These are phyloP conservation scores for Gobius niger DNA, from an alignment of 2,113 vertebrate genomes.

Conservation along the genomic window DNA sequence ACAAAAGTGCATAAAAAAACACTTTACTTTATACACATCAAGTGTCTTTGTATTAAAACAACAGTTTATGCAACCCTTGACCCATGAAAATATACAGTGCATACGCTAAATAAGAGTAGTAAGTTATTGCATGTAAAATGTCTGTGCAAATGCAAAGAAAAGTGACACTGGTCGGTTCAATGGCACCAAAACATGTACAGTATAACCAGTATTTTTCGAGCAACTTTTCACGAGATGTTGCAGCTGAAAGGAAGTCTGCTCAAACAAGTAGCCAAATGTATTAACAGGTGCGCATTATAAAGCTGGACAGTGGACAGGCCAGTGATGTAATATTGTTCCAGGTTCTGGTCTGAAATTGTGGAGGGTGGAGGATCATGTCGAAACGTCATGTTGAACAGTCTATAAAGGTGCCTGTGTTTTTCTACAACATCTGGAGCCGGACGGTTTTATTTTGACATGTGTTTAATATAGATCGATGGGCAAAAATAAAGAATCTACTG, in stretches of 20 bases:
- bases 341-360: slow-evolving; percentile 32
- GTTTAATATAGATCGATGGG: slow-evolving; percentile 57
- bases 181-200: slow-evolving; percentile 32
- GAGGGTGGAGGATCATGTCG: slow-evolving; percentile 46
- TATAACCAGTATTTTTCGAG: slow-evolving; percentile 35
- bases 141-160: not conserved
- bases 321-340: slow-evolving; percentile 73
- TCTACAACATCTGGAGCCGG: slow-evolving; percentile 55
- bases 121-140: not conserved
- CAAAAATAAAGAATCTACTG: slow-evolving; percentile 44
- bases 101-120: not conserved
- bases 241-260: slow-evolving; percentile 37
- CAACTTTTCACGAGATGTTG: slow-evolving; percentile 29
- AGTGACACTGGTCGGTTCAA: not conserved
- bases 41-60: too few species aligned
- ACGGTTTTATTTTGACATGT: slow-evolving; percentile 66
- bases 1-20: too few species aligned
- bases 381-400: slow-evolving; percentile 59
- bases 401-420: slow-evolving; percentile 57
- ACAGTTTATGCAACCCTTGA: too few species aligned
- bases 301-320: slow-evolving; percentile 46
- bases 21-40: too few species aligned
- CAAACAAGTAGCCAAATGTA: slow-evolving; percentile 59
- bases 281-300: slow-evolving; percentile 72
- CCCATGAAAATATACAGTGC: not conserved